Evolutionary conservation across 2,113 vertebrate species (phyloP).

Genomic region (Typhlomys cinereus): DNA sequence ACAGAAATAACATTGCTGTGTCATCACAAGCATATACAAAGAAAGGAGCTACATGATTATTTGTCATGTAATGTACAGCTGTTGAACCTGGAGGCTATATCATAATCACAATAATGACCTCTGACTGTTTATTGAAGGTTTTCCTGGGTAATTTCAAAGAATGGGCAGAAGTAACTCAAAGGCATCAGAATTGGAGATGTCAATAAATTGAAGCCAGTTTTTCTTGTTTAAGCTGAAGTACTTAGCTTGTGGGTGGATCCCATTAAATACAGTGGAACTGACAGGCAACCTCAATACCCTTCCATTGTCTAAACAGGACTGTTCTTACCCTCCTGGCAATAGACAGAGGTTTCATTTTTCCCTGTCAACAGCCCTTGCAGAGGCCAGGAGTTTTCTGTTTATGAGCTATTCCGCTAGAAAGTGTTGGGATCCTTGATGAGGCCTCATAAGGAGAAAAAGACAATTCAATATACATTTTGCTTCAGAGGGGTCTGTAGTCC

Average conservation of each 20-base stretch:
- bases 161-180: constrained; percentile 28
- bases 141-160: constrained; percentile 51
- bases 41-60: constrained; percentile 46
- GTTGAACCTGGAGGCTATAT: constrained; percentile 25
- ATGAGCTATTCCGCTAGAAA: neutral
- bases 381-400: neutral
- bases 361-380: neutral
- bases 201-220: constrained; percentile 42
- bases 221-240: constrained; percentile 9
- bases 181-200: constrained; percentile 17
- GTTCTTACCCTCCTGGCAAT: constrained; percentile 21
- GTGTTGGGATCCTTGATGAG: neutral
- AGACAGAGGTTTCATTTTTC: constrained; percentile 20
- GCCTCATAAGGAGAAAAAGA: constrained; percentile 8
- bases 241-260: neutral
- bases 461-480: neutral
- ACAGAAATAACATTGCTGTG: constrained; percentile 54
- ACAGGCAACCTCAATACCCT: neutral
- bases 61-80: constrained; percentile 51
- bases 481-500: neutral
- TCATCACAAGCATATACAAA: constrained; percentile 45
- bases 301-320: constrained; percentile 49
- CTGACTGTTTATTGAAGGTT: constrained; percentile 27
- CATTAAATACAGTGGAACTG: constrained; percentile 33
- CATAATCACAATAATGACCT: constrained; percentile 46